Evolutionary conservation across 92 coral and sea anemone species (phyloP).

Genomic region (Porites lobata): DNA sequence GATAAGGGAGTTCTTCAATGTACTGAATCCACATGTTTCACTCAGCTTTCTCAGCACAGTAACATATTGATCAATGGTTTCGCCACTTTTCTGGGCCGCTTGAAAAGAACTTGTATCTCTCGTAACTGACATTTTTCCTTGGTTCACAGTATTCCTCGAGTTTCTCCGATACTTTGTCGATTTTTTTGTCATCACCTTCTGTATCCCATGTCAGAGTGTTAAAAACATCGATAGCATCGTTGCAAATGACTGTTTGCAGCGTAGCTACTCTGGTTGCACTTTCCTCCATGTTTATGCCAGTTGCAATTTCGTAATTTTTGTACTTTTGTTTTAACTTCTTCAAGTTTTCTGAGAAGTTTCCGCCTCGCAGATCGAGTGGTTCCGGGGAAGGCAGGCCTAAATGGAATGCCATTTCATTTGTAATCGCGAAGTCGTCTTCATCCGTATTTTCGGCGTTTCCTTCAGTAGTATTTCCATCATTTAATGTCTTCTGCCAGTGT

Average conservation of each 20-base stretch:
- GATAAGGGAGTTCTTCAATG: too few species aligned
- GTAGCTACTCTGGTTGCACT: too few species aligned
- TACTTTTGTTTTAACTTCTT: too few species aligned
- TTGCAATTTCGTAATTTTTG: too few species aligned
- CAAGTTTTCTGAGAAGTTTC: too few species aligned
- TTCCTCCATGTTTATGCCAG: too few species aligned
- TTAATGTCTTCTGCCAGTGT: neutral
- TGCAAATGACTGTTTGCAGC: slow-evolving; percentile 41
- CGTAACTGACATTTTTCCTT: slow-evolving; percentile 54
- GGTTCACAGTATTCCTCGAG: slow-evolving; percentile 56
- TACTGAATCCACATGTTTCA: too few species aligned
- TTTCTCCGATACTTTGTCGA: neutral
- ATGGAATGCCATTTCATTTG: slow-evolving; percentile 56
- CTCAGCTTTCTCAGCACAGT: slow-evolving; percentile 21
- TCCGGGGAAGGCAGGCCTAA: too few species aligned
- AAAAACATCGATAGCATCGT: slow-evolving; percentile 52
- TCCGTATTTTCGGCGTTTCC: neutral
- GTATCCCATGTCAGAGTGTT: slow-evolving; percentile 49
- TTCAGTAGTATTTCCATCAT: neutral
- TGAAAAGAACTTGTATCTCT: slow-evolving; percentile 43
- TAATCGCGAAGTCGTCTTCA: slow-evolving; percentile 2
- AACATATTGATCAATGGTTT: slow-evolving; percentile 6
- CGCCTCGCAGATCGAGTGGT: too few species aligned
- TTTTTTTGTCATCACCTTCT: slow-evolving; percentile 53
- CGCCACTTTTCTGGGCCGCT: neutral